Evolutionary conservation across 64 coral and sea anemone species (phyloP).

Genomic region (Montipora cactus): DNA sequence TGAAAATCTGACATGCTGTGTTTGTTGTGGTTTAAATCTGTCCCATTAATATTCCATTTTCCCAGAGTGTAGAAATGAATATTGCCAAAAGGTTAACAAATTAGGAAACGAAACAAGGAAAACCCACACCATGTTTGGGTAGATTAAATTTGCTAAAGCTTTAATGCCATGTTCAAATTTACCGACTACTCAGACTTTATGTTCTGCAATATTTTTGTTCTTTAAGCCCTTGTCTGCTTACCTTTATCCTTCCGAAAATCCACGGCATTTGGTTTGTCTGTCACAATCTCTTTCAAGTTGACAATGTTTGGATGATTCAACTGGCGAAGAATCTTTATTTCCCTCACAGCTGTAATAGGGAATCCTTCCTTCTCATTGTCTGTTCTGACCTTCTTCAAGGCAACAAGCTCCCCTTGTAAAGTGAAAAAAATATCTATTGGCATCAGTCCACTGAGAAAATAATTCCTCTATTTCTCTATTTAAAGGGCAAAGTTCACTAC

Average conservation of each 20-base stretch:
- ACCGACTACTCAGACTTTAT: too few species aligned
- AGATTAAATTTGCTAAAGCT: too few species aligned
- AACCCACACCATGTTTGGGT: too few species aligned
- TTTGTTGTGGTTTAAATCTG: too few species aligned
- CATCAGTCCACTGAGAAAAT: not conserved
- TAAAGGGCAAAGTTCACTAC: too few species aligned
- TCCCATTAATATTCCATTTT: too few species aligned
- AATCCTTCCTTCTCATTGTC: slow-evolving; percentile 99
- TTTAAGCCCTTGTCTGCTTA: slow-evolving; percentile 27
- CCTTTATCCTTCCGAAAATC: slow-evolving; percentile 99
- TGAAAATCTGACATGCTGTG: too few species aligned
- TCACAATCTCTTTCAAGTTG: slow-evolving; percentile 98
- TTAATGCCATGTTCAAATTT: too few species aligned
- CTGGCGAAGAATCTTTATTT: slow-evolving; percentile 97
- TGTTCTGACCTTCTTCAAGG: slow-evolving; percentile 94
- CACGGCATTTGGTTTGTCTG: slow-evolving; percentile 97
- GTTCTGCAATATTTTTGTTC: not conserved
- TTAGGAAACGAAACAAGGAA: too few species aligned
- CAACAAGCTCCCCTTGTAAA: slow-evolving; percentile 89
- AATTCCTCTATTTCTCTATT: too few species aligned
- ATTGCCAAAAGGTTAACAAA: too few species aligned
- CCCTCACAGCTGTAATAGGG: slow-evolving; percentile 98
- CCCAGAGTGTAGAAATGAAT: too few species aligned
- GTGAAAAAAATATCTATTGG: not conserved
- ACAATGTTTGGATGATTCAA: slow-evolving; percentile 95